Conservation (phyloP, 2,113 vertebrate species). For the Pimephales promelas region DNA sequence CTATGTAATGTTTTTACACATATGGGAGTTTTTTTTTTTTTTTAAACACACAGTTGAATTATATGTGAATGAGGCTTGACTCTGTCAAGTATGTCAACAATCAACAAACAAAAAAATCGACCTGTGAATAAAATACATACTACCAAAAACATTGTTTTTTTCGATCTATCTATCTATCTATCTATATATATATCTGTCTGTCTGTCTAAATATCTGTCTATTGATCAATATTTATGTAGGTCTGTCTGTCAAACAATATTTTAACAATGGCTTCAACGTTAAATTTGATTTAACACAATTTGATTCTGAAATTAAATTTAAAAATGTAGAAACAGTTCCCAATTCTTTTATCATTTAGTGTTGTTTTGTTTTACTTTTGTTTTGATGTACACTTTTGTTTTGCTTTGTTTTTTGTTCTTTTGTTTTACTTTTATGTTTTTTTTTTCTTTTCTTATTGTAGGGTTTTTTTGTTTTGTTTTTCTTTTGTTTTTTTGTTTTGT, state of each 20-base stretch:
- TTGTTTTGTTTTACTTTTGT: too few species aligned
- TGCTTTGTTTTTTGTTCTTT: too few species aligned
- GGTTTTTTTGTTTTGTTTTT: too few species aligned
- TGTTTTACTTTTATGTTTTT: too few species aligned
- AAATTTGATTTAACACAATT: too few species aligned
- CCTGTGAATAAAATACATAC: slow-evolving; percentile 14
- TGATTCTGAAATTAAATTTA: too few species aligned
- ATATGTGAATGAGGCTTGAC: slow-evolving; percentile 9
- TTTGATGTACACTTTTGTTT: too few species aligned
- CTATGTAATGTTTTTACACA: background rate
- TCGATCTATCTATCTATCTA: background rate
- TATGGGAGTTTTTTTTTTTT: background rate
- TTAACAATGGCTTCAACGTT: too few species aligned
- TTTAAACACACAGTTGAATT: background rate
- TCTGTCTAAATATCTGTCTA: background rate
- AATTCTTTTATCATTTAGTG: too few species aligned
- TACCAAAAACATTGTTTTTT: background rate
- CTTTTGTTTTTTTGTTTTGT: too few species aligned
- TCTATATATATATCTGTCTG: background rate
- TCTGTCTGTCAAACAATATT: background rate
- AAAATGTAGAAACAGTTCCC: too few species aligned
- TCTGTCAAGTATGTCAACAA: slow-evolving; percentile 26
- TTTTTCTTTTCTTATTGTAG: too few species aligned
- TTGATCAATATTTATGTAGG: background rate
- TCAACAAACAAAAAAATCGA: slow-evolving; percentile 1